phyloP scores from a whole-genome alignment of 2,797 vertebrate genomes.

The Discoglossus pictus region DNA sequence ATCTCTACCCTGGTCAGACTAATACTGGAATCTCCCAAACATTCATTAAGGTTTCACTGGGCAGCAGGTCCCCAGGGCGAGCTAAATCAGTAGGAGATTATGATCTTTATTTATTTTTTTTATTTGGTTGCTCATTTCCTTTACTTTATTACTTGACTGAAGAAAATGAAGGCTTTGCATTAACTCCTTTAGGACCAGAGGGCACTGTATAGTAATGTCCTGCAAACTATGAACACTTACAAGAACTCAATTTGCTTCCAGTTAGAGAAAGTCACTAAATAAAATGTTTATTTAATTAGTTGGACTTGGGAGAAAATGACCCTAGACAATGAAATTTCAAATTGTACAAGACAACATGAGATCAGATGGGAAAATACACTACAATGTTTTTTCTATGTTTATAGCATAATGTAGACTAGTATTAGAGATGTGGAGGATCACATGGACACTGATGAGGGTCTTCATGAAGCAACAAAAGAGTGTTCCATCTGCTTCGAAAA shows the following conservation, averaged over 20 bases:
- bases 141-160: constrained; percentile 15
- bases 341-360: too few relatives aligned
- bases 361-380: too few relatives aligned
- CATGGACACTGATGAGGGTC: too few relatives aligned
- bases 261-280: constrained; percentile 14
- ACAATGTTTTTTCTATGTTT: too few relatives aligned
- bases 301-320: neutral
- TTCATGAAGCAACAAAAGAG: too few relatives aligned
- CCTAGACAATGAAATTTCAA: constrained; percentile 3
- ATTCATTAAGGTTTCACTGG: constrained; percentile 5
- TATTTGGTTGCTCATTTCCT: constrained; percentile 35
- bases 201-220: neutral
- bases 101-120: constrained; percentile 23
- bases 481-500: too few relatives aligned
- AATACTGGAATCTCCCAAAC: neutral
- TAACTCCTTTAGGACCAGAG: constrained; percentile 9
- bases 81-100: constrained; percentile 12
- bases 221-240: constrained; percentile 15
- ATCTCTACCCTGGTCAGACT: neutral
- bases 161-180: constrained; percentile 1
- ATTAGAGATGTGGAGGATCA: too few relatives aligned
- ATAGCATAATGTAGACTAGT: too few relatives aligned
- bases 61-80: constrained; percentile 10
- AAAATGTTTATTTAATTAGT: constrained; percentile 11
- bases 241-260: constrained; percentile 20